Conservation (phyloP, 1,140 invertebrate species). For the Zaprionus inermis region DNA sequence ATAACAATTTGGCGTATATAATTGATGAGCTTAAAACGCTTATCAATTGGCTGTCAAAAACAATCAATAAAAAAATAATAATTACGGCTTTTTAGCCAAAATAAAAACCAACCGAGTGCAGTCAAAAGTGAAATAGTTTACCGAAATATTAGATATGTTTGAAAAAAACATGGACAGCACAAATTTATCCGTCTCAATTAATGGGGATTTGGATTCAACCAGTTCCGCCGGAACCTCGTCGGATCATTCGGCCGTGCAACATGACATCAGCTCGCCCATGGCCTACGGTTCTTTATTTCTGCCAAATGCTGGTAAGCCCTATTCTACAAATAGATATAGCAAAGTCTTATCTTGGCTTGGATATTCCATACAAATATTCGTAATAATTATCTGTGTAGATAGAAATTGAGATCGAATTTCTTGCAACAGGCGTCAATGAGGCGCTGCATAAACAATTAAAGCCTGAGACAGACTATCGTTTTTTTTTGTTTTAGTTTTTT, state of each 20-base stretch:
- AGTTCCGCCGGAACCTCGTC: slow-evolving; percentile 81
- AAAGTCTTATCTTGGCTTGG: slow-evolving; percentile 49
- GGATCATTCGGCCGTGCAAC: slow-evolving; percentile 75
- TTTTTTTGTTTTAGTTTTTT: slow-evolving; percentile 26
- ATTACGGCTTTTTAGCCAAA: slow-evolving; percentile 15
- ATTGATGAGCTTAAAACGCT: slow-evolving; percentile 8
- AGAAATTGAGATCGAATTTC: slow-evolving; percentile 55
- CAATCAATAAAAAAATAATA: slow-evolving; percentile 9
- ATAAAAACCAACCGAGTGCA: background rate
- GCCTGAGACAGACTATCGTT: slow-evolving; percentile 57
- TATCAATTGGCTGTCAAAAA: background rate
- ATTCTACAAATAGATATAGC: slow-evolving; percentile 26
- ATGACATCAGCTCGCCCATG: slow-evolving; percentile 79
- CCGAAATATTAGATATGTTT: slow-evolving; percentile 58
- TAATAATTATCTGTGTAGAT: slow-evolving; percentile 10
- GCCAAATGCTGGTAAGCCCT: slow-evolving; percentile 73
- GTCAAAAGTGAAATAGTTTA: background rate
- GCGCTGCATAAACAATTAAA: slow-evolving; percentile 79
- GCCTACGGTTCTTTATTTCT: slow-evolving; percentile 77
- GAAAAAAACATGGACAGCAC: slow-evolving; percentile 77
- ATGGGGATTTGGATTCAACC: slow-evolving; percentile 79
- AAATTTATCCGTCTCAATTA: slow-evolving; percentile 70
- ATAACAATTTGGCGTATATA: background rate
- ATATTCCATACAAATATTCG: slow-evolving; percentile 16
- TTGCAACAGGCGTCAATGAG: slow-evolving; percentile 70